phyloP scores from a whole-genome alignment of 92 coral and sea anemone genomes.

The Diadumene lineata region DNA sequence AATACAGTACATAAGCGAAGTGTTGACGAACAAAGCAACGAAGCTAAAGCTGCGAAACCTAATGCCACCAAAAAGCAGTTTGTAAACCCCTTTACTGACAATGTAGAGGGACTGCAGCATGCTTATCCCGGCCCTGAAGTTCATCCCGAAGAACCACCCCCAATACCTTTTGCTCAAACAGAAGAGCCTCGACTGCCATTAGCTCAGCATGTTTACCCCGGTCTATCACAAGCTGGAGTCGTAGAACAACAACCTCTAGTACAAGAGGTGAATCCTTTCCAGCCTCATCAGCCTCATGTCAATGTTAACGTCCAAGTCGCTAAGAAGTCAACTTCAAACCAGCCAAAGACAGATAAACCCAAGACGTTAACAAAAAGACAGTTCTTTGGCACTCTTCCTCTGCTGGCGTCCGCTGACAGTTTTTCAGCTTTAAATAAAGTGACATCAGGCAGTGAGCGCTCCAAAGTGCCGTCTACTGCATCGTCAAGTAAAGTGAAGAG shows the following conservation, averaged over 20 bases:
- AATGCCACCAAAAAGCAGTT: no score
- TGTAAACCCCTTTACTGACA: no score
- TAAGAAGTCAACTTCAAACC: neutral
- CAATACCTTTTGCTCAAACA: neutral
- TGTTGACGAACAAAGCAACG: neutral
- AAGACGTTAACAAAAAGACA: constrained; percentile 59
- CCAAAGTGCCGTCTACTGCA: constrained; percentile 44
- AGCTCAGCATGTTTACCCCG: neutral
- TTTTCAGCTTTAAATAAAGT: constrained; percentile 26
- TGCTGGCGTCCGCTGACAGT: constrained; percentile 56
- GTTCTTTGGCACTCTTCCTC: constrained; percentile 85
- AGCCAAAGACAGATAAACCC: neutral
- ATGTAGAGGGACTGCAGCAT: neutral
- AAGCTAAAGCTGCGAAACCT: neutral
- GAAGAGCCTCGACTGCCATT: constrained; percentile 1
- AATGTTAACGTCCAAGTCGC: constrained; percentile 34
- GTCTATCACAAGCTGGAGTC: neutral
- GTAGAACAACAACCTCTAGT: constrained; percentile 4
- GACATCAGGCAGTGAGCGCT: constrained; percentile 29
- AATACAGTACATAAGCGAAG: constrained; percentile 10
- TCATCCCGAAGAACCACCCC: neutral
- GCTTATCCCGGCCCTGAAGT: constrained; percentile 1
- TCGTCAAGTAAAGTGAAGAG: neutral
- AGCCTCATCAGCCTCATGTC: constrained; percentile 13
- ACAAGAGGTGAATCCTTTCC: neutral